Evolutionary conservation across 2,888 invertebrate species (phyloP).

Genomic region (Cylloceria caligata): DNA sequence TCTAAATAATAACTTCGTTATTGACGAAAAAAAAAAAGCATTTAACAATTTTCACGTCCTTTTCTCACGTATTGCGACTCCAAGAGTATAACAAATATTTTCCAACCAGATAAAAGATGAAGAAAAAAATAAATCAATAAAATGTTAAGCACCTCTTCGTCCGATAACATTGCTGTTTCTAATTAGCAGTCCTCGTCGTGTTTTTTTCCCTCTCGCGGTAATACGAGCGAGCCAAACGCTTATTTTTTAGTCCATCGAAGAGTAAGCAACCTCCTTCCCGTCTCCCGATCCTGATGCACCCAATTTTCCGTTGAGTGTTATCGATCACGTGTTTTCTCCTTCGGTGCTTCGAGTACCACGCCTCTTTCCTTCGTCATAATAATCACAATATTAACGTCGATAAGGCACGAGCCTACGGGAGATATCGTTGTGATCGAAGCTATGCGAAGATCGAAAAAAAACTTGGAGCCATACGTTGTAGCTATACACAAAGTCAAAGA

Average conservation of each 20-base stretch:
- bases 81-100: background rate
- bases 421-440: background rate
- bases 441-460: slow-evolving; percentile 1
- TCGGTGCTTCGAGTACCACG: slow-evolving; percentile 9
- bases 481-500: slow-evolving; percentile 13
- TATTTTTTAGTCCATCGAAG: slow-evolving; percentile 35
- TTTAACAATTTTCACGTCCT: background rate
- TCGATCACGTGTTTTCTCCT: slow-evolving; percentile 29
- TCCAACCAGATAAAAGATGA: background rate
- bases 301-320: slow-evolving; percentile 53
- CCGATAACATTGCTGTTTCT: slow-evolving; percentile 3
- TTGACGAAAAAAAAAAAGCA: background rate
- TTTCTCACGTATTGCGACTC: background rate
- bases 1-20: background rate
- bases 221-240: slow-evolving; percentile 18
- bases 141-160: slow-evolving; percentile 3
- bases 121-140: background rate
- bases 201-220: background rate
- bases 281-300: slow-evolving; percentile 35
- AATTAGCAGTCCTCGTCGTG: slow-evolving; percentile 1
- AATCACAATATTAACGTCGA: slow-evolving; percentile 35
- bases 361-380: slow-evolving; percentile 13
- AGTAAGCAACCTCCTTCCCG: background rate
- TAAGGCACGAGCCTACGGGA: slow-evolving; percentile 18
- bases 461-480: background rate